Base-by-base conservation (phyloP, 2,888 invertebrate species). In the Agonopterix heracliana region DNA sequence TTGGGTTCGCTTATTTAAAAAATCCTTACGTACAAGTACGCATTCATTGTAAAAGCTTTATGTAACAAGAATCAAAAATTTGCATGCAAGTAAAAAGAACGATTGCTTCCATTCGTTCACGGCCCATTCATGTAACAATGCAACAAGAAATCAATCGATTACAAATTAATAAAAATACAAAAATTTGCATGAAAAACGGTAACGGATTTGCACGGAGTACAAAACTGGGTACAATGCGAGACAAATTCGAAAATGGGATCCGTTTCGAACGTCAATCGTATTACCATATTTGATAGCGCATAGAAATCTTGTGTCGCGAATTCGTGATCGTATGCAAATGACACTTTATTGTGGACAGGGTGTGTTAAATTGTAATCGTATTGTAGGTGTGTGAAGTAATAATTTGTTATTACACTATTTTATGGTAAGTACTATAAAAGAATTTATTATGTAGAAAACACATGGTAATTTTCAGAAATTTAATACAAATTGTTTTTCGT, bases 171-270 rank as follows among this genome's bases (percentile, higher is more conserved):
- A 53, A 61, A 64, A 61, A 48, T 49, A 49, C 56, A 59, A 63
- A 56, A 69, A 83, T 85, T 84, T 77, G 74, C 83, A 81, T 82
- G 62, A 75, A 78, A 81, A 72, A 9, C 66, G 64, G 65, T 75
- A 85, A 81, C 84, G 83, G 82, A 85, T 86, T 83, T 78, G 74
- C 71, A 66, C 68, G 62, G 61, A 55, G 59, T 65, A 76, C 71
- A 78, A 71, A 74, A 70, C 65, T 62, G 64, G 51, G 56, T 59
- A 84, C 71, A 83, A 81, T 76, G 81, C 71, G 79, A 55, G 65
- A 80, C 84, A 78, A 81, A 84, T 84, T 80, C 59, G 60, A 61
- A 74, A 81, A 81, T 78, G 68, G 74, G 72, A 77, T 77, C 71
- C 65, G 63, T 74, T 73, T 74, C 69, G 64, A 68, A 59, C 66